Evolutionary conservation across 1,140 invertebrate genomes (phyloP).

Genomic region (Atopsyche davidsoni): DNA sequence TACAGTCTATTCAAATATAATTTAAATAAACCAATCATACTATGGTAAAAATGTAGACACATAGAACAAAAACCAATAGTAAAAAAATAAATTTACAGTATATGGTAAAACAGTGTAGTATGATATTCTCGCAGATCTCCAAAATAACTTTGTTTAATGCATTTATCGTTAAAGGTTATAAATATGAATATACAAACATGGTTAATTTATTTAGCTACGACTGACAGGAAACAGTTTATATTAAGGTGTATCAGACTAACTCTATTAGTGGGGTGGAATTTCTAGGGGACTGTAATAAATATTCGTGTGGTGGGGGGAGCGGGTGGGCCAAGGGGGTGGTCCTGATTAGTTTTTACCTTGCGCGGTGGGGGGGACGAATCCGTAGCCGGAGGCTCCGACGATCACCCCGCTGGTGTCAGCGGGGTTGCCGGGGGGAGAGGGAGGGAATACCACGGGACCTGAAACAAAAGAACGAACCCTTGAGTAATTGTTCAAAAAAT

Average conservation of each 20-base stretch:
- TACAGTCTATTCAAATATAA: no score
- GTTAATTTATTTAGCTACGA: background rate
- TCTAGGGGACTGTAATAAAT: conserved; percentile 15
- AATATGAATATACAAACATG: no score
- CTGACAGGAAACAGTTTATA: background rate
- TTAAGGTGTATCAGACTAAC: background rate
- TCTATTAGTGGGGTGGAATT: background rate
- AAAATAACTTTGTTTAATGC: no score
- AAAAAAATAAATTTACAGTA: no score
- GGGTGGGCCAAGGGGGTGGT: background rate
- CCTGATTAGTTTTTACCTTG: conserved; percentile 42
- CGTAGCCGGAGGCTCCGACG: conserved; percentile 65
- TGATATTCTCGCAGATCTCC: no score
- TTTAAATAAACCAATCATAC: no score
- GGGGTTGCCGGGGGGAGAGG: conserved; percentile 54
- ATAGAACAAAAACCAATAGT: no score
- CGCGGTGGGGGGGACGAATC: conserved; percentile 63
- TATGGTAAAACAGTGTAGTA: no score
- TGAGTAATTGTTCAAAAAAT: no score
- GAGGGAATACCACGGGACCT: conserved; percentile 67
- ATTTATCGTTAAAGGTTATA: background rate
- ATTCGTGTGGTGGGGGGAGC: conserved; percentile 16
- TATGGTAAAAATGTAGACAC: no score
- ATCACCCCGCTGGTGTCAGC: conserved; percentile 64
- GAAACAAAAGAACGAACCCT: conserved; percentile 32